Base-by-base conservation (phyloP, 2,888 invertebrate genomes). In the Heteromyza rotundicornis region DNA sequence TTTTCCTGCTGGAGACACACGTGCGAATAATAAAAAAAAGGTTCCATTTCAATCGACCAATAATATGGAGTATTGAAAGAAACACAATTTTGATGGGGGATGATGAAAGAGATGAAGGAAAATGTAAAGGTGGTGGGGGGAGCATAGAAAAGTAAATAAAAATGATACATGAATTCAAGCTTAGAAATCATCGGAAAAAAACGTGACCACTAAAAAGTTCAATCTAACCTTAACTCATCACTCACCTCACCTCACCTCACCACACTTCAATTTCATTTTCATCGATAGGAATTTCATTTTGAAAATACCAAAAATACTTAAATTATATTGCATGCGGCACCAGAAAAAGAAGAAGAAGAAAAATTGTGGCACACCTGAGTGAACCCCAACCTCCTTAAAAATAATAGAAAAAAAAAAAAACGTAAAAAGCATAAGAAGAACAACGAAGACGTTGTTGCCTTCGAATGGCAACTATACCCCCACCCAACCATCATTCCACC, bases 11-110 rank as follows among this genome's bases (percentile, higher is more conserved):
- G 51, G 35, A 24, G 36, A 19, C 68, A 72, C 76, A 77, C 75
- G 74, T 74, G 76, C 68, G 68, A 68, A 71, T 71, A 74, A 73
- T 75, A 50, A 60, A 55, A 55, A 75, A 77, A 73, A 47, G 19
- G 68, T 75, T 75, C 72, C 73, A 76, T 75, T 75, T 75, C 74
- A 74, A 75, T 77, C 76, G 74, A 77, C 74, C 74, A 77, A 75
- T 77, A 75, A 75, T 75, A 77, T 71, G 69, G 68, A 74, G 71
- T 75, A 74, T 74, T 72, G 74, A 76, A 70, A 71, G 73, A 72
- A 57, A 49, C 68, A 73, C 72, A 69, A 70, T 56, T 57, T 24
- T 49, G 17, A 54, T 35, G 22, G 16, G 22, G 36, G 54, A 36
- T 17, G 32, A 27, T 27, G 5, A 10, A 27, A 7, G 10, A 27